Evolutionary conservation across 2,888 invertebrate species (phyloP), one percentile per base, ranked within the genome.

Genomic region (Parapristionchus giblindavisi): DNA sequence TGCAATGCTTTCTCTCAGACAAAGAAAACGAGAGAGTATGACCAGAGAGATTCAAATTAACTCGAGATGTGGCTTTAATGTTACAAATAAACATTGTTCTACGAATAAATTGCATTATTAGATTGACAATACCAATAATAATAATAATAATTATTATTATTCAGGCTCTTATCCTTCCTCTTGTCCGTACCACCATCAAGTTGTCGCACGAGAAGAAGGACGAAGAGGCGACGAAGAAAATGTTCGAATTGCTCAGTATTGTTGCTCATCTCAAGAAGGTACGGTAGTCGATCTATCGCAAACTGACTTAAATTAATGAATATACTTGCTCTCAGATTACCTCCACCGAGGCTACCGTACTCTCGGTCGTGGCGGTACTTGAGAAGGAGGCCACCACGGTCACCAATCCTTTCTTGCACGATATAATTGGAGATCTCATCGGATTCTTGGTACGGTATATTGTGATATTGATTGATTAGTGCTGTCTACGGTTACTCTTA

Each of bases 161-260:
- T 0, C 56, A 81, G 81, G 74, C 75, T 21, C 75, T 81, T 36
- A 75, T 83, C 11, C 66, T 83, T 65, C 83, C 83, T 5, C 75
- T 83, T 0, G 32, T 83, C 11, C 54, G 56, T n/a, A 56, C 70
- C 3, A 56, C 70, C 3, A 77, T 79, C 65, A 68, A 60, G 21
- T 79, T 81, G 65, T 56, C 76, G n/a, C 79, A 80, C 58, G 75
- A 77, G 14, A 75, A 76, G 32, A 61, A 68, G 17, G 77, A 77
- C 17, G 77, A 75, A 17, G 58, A 52, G 5, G 52, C 61, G 2
- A 56, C 61, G 17, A 77, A 77, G 71, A 73, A 77, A 51, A 51
- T 74, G 8, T 65, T 77, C 36, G 77, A 77, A n/a, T 51, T 78
- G 40, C 38, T 78, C 29, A 73, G 73, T 8, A 78, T 78, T 54